Percentiles rank a stretch among this genome's conserved stretches.
phyloP scores from a whole-genome alignment of 2,888 invertebrate species.

The Dendrolimus pini region DNA sequence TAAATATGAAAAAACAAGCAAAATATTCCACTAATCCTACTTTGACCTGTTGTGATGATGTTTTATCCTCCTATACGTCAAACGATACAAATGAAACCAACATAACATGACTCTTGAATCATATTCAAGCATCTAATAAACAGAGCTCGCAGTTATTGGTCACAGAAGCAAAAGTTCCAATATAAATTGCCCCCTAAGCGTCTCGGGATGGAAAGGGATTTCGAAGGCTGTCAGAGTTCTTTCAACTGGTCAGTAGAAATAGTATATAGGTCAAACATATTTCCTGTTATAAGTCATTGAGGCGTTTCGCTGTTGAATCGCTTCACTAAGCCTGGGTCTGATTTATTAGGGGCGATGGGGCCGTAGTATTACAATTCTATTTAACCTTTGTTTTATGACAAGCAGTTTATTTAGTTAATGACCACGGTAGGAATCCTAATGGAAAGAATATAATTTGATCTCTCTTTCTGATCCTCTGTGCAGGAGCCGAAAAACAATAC shows the following conservation, averaged over 20 bases:
- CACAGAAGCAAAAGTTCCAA: constrained; percentile 22
- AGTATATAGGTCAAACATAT: constrained; percentile 59
- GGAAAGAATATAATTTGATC: too few relatives aligned
- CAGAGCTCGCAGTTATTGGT: background rate
- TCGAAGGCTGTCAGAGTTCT: constrained; percentile 16
- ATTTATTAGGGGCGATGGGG: constrained; percentile 40
- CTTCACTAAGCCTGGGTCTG: constrained; percentile 47
- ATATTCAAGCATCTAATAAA: constrained; percentile 6
- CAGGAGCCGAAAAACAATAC: too few relatives aligned
- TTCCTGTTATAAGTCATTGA: constrained; percentile 62
- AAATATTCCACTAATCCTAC: constrained; percentile 25
- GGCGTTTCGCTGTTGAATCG: constrained; percentile 51
- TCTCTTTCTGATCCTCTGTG: too few relatives aligned
- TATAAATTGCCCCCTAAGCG: constrained; percentile 19
- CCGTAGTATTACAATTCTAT: constrained; percentile 35
- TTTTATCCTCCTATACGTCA: constrained; percentile 34
- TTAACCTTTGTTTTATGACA: constrained; percentile 13
- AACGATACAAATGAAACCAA: constrained; percentile 26
- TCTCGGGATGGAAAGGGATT: constrained; percentile 8
- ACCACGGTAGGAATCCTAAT: background rate
- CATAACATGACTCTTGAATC: constrained; percentile 19
- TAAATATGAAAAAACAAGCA: background rate
- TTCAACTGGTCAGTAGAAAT: constrained; percentile 20
- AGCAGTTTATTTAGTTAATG: constrained; percentile 9
- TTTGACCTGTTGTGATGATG: constrained; percentile 33